Percentiles rank a stretch among this genome's conserved stretches.
phyloP scores from a whole-genome alignment of 2,113 vertebrate genomes.

The Alosa alosa region DNA sequence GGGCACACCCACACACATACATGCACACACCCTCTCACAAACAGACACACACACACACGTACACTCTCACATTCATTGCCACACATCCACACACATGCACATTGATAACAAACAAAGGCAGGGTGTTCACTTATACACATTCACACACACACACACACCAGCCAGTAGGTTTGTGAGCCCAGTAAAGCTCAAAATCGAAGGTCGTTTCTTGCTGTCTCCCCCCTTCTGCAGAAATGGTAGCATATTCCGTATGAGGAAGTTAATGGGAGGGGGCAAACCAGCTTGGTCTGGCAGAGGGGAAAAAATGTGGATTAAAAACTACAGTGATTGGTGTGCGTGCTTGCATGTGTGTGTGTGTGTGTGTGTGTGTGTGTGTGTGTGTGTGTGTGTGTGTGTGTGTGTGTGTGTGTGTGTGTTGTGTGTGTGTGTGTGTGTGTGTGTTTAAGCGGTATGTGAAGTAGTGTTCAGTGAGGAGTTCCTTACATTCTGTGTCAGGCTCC shows the following conservation, averaged over 20 bases:
- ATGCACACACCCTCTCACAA: background rate
- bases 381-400: background rate
- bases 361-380: background rate
- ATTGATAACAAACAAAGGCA: slow-evolving; percentile 1
- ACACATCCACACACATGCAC: background rate
- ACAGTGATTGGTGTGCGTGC: background rate
- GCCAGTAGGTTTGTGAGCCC: background rate
- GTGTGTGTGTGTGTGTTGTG: background rate
- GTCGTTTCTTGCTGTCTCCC: background rate
- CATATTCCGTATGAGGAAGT: background rate
- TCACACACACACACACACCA: slow-evolving; percentile 27
- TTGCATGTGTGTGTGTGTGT: background rate
- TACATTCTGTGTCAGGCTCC: slow-evolving; percentile 34
- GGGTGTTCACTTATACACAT: background rate
- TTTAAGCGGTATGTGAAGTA: slow-evolving; percentile 13
- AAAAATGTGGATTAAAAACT: background rate
- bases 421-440: slow-evolving; percentile 19
- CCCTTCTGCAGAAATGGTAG: background rate
- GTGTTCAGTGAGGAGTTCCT: slow-evolving; percentile 1
- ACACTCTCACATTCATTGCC: slow-evolving; percentile 18
- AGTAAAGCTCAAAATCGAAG: background rate
- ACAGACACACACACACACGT: slow-evolving; percentile 9
- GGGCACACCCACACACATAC: background rate
- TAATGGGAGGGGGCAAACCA: background rate
- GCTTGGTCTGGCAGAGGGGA: background rate